Evolutionary conservation across 2,888 invertebrate species (phyloP).

Genomic region (Leptopilina myrica): DNA sequence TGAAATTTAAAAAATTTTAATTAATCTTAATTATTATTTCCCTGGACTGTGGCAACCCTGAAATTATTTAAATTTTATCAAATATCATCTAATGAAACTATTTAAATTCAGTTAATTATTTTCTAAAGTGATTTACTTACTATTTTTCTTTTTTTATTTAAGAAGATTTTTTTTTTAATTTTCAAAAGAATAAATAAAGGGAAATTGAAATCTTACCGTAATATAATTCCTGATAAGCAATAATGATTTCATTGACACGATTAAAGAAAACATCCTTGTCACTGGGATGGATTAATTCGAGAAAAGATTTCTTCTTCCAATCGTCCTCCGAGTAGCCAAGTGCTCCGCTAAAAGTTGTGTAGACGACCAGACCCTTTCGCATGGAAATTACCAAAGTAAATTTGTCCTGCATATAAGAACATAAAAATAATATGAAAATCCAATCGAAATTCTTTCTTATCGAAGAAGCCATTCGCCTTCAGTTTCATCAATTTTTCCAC

Average conservation of each 20-base stretch:
- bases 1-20: too few species aligned
- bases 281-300: constrained; percentile 90
- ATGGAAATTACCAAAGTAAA: constrained; percentile 90
- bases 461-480: neutral
- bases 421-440: constrained; percentile 20
- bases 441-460: neutral
- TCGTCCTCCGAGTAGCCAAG: constrained; percentile 89
- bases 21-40: too few species aligned
- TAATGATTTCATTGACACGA: constrained; percentile 84
- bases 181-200: constrained; percentile 2
- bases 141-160: too few species aligned
- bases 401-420: constrained; percentile 79
- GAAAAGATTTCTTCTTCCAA: constrained; percentile 91
- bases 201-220: constrained; percentile 57
- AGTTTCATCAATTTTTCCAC: neutral
- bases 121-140: too few species aligned
- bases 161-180: neutral
- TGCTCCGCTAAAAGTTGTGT: constrained; percentile 83
- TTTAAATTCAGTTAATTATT: neutral
- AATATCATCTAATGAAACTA: too few species aligned
- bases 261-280: constrained; percentile 86
- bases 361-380: constrained; percentile 89
- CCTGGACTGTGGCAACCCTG: too few species aligned
- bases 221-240: constrained; percentile 79
- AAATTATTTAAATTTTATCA: too few species aligned